Base-by-base conservation (phyloP, 2,113 vertebrate species). In the Mirounga angustirostris region DNA sequence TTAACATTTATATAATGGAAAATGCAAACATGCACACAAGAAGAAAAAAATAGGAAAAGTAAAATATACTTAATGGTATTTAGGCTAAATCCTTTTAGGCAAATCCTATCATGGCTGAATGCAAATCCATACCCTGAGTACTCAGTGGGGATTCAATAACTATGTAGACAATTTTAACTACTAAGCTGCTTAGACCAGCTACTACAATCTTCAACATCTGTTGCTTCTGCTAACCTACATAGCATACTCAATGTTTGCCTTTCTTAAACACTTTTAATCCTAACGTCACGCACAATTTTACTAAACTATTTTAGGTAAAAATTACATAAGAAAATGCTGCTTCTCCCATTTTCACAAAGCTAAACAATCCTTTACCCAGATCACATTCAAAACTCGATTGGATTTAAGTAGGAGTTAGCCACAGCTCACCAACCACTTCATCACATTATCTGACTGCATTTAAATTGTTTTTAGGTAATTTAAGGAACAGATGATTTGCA, bases 381-480 rank as follows among this genome's bases (percentile, higher is more conserved):
- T 96, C 96, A 94, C 1, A 0, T 86, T 95, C 56, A 56, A 26
- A 92, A 80, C 36, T 93, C 61, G 67, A 33, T 86, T 97, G 80
- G 28, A 94, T 92, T 7, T 71, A 95, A 96, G 78, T 52, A 91
- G 71, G 67, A 84, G 40, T 94, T 92, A 89, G 83, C 58, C 69
- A 89, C 87, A 95, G 92, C 61, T 97, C 96, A 96, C 46, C 79
- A 85, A 91, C 89, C 87, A 83, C 87, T 95, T 95, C 73, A 86
- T 96, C 94, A 83, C 50, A 52, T 91, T 94, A 97, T 86, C 87
- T 96, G 95, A 94, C 95, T 97, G 56, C 79, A 89, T 74, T 94
- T 89, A 83, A 95, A 87, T 96, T 95, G 79, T 89, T 85, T 92
- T 92, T 94, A 94, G 83, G 84, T 84, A 97, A 96, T 36, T 58